phyloP scores from a whole-genome alignment of 2,797 vertebrate species.

The Helostoma temminkii region DNA sequence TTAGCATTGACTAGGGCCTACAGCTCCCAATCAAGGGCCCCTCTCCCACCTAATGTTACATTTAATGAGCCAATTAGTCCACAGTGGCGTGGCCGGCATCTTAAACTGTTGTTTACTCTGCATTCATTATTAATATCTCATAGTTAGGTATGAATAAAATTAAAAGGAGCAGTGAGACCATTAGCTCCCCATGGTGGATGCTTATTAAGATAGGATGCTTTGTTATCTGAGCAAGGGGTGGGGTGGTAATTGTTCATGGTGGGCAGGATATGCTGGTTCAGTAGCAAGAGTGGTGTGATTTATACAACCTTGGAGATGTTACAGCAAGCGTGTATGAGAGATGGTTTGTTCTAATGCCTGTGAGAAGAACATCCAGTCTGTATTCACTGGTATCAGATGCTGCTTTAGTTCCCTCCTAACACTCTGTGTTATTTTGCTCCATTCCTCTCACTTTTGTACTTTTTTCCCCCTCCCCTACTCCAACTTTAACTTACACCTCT shows the following conservation, averaged over 20 bases:
- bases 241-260: slow-evolving; percentile 82
- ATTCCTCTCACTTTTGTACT: slow-evolving; percentile 26
- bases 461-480: slow-evolving; percentile 31
- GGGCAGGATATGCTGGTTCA: slow-evolving; percentile 81
- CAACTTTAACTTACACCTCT: slow-evolving; percentile 51
- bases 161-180: slow-evolving; percentile 87
- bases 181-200: slow-evolving; percentile 87
- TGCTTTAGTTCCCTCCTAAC: slow-evolving; percentile 61
- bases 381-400: slow-evolving; percentile 67
- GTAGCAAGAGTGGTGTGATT: slow-evolving; percentile 78
- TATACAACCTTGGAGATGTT: slow-evolving; percentile 81
- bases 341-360: slow-evolving; percentile 76
- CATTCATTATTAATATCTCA: slow-evolving; percentile 90
- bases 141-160: slow-evolving; percentile 90
- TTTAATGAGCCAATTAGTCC: slow-evolving; percentile 90
- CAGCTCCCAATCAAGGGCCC: slow-evolving; percentile 83
- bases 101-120: slow-evolving; percentile 89
- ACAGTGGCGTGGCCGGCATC: slow-evolving; percentile 86
- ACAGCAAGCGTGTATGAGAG: slow-evolving; percentile 68
- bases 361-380: slow-evolving; percentile 70
- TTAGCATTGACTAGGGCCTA: slow-evolving; percentile 84
- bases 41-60: slow-evolving; percentile 87
- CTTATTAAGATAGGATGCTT: slow-evolving; percentile 88
- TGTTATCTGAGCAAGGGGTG: slow-evolving; percentile 81
- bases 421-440: slow-evolving; percentile 50